phyloP scores from a whole-genome alignment of 2,888 invertebrate genomes.

The Amphipoea oculea region DNA sequence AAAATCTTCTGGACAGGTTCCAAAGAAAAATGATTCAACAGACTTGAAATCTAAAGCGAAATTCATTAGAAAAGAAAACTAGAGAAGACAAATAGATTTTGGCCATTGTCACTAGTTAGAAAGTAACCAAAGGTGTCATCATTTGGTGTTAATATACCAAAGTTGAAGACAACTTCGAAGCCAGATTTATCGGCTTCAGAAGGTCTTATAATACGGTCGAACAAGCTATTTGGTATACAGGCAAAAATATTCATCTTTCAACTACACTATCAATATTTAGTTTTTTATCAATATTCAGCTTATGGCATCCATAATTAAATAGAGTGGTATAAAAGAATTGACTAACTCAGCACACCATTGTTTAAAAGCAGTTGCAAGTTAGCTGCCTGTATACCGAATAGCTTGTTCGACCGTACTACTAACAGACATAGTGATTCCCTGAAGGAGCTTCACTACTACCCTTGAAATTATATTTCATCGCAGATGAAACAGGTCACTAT shows the following conservation, averaged over 20 bases:
- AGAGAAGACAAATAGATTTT: not conserved
- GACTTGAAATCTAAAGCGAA: not conserved
- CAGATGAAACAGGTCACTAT: slow-evolving; percentile 20
- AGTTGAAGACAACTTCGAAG: not conserved
- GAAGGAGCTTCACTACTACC: not conserved
- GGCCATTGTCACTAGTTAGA: not conserved
- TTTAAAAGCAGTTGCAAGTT: too few species aligned
- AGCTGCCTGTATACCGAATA: too few species aligned
- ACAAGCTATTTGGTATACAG: too few species aligned
- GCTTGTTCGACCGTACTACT: too few species aligned
- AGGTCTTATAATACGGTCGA: not conserved
- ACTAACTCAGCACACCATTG: too few species aligned
- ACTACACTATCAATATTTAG: too few species aligned
- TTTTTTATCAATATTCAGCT: too few species aligned
- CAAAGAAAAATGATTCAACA: not conserved
- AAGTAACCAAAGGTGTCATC: not conserved
- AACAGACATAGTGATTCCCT: slow-evolving; percentile 7
- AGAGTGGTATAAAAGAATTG: too few species aligned
- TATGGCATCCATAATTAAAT: too few species aligned
- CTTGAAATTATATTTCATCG: not conserved
- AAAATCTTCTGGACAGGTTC: not conserved
- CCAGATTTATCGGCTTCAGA: not conserved
- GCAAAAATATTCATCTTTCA: too few species aligned
- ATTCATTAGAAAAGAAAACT: not conserved
- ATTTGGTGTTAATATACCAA: not conserved